These are phyloP conservation scores for Xerus inauris DNA, from an alignment of 2,113 vertebrate species.

Conservation along the genomic window DNA sequence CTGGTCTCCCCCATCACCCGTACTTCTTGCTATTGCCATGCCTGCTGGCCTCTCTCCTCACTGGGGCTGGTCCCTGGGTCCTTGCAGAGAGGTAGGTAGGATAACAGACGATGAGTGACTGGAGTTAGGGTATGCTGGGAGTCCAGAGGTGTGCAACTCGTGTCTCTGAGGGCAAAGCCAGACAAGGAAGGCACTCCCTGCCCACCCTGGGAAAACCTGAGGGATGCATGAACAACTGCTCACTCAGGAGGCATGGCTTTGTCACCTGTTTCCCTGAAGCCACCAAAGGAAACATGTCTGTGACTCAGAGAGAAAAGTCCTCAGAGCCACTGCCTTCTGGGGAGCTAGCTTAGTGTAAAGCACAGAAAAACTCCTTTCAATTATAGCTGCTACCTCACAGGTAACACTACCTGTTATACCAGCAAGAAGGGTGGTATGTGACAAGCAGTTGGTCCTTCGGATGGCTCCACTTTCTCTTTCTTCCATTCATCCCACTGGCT, in stretches of 20 bases:
- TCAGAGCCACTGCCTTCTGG: background rate
- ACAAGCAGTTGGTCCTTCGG: accelerated
- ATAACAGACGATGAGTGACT: accelerated
- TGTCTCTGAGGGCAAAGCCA: background rate
- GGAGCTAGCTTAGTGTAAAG: no score
- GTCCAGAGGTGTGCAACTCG: accelerated
- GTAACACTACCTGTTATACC: background rate
- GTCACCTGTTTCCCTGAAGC: accelerated
- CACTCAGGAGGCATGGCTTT: accelerated
- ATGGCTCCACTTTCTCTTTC: background rate
- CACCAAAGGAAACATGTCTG: background rate
- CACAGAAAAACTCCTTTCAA: accelerated
- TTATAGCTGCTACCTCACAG: accelerated
- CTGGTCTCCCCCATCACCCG: accelerated
- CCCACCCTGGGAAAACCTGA: background rate
- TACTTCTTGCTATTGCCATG: no score
- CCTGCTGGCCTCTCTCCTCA: background rate
- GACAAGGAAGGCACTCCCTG: no score
- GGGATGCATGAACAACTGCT: background rate
- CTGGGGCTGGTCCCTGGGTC: background rate
- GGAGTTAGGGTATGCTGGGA: accelerated
- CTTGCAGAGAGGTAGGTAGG: background rate
- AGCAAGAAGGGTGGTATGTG: accelerated
- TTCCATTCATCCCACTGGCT: background rate
- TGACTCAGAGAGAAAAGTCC: background rate